A percentile compares a stretch with the other conserved stretches of the same genome.
These are phyloP conservation scores for Ditula angustiorana DNA, from an alignment of 2,888 invertebrate genomes.

Conservation along the genomic window DNA sequence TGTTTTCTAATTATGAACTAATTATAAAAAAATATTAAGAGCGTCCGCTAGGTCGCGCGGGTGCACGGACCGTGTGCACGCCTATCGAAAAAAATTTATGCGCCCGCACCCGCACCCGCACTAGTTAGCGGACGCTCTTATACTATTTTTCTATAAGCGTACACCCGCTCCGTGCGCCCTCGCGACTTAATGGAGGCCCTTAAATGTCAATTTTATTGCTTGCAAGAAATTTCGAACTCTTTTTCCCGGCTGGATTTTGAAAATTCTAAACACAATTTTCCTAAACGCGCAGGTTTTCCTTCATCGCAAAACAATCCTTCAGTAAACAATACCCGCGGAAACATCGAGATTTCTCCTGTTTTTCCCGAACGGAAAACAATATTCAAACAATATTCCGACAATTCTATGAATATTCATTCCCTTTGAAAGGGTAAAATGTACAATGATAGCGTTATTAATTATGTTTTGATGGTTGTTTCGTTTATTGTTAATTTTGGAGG, in stretches of 20 bases:
- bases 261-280: conserved; percentile 17
- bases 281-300: conserved; percentile 9
- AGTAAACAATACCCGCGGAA: conserved; percentile 25
- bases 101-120: too few relatives aligned
- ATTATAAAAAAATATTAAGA: too few relatives aligned
- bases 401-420: conserved; percentile 62
- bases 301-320: conserved; percentile 18
- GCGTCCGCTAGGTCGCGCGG: too few relatives aligned
- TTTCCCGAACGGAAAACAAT: conserved; percentile 52
- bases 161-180: too few relatives aligned
- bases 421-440: conserved; percentile 29
- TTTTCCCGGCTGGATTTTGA: neutral
- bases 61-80: too few relatives aligned
- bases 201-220: too few relatives aligned
- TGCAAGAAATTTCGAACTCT: too few relatives aligned
- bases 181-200: too few relatives aligned
- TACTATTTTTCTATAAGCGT: too few relatives aligned
- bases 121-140: too few relatives aligned
- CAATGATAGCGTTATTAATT: conserved; percentile 40
- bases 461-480: conserved; percentile 38
- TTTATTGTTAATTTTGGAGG: conserved; percentile 31
- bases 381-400: conserved; percentile 40
- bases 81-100: too few relatives aligned
- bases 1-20: too few relatives aligned
- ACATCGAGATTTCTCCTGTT: conserved; percentile 30